Base-by-base conservation (phyloP, 2,113 vertebrate species). In the Fukomys damarensis region DNA sequence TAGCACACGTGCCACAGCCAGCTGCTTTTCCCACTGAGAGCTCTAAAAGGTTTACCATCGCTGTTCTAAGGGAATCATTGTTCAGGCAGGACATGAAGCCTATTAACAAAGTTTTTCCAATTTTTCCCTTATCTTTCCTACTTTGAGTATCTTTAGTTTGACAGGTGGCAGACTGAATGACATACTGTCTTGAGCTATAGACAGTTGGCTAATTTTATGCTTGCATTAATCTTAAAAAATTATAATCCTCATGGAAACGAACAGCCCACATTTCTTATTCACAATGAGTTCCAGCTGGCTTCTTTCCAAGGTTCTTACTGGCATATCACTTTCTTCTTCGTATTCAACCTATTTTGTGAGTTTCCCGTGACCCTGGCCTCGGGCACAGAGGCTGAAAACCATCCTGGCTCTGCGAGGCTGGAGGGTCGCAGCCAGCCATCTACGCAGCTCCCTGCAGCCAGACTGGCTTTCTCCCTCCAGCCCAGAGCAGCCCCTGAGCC, bases 211-310 rank as follows among this genome's bases (percentile, higher is more conserved):
- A 74, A 94, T 86, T 91, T 82, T 86, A 86, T 70, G 30, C 61
- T 79, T 95, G 65, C 28, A 74, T 65, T 92, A 32, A 89, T 84
- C 89, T 95, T 84, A 38, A 91, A 91, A 95, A 82, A 24, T 35
- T 81, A 1, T 52, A 93, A 94, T 79, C 41, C 54, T 89, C 13
- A 5, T 70, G 66, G 72, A 77, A 95, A 82, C 85, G 89, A 79
- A 89, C 12, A 86, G 74, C 26, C 91, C 38, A 82, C 38, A 63
- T 86, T 68, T 89, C 70, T 61, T 63, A 41, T 32, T 38, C 66
- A 80, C 8, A 52, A 77, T 61, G 82, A 90, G 86, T 92, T 89
- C 43, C 58, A 93, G 32, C 56, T 79, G 54, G 35, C 3, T 90
- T 93, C 89, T 83, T 83, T 66, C 12, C 43, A 35, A 8, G n/a